A percentile compares a stretch with the other conserved stretches of the same genome.
These are phyloP conservation scores for Notodonta dromedarius DNA, from an alignment of 2,888 invertebrate genomes.

Conservation along the genomic window DNA sequence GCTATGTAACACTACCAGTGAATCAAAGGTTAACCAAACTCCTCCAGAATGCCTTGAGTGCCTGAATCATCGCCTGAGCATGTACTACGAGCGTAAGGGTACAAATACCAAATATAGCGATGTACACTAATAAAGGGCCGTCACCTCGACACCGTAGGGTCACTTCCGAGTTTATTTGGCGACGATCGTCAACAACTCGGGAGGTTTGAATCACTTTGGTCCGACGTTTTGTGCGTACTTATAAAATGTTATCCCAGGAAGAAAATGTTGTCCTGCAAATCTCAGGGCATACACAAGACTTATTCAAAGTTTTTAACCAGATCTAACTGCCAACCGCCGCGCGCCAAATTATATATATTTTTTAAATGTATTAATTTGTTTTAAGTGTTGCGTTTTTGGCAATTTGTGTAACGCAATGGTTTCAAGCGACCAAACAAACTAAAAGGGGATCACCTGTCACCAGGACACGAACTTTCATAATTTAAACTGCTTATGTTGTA, in stretches of 20 bases:
- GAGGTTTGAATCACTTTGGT: constrained; percentile 12
- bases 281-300: too few species aligned
- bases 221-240: neutral
- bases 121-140: constrained; percentile 26
- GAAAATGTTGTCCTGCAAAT: too few species aligned
- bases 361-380: too few species aligned
- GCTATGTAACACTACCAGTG: neutral
- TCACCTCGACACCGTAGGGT: constrained; percentile 15
- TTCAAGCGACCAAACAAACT: too few species aligned
- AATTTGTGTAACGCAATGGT: too few species aligned
- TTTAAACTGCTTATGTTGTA: too few species aligned
- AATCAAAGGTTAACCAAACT: constrained; percentile 1
- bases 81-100: neutral
- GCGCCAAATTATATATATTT: too few species aligned
- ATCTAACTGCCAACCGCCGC: too few species aligned
- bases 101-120: constrained; percentile 27
- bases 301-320: too few species aligned
- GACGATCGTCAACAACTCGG: constrained; percentile 13
- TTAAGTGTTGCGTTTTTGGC: too few species aligned
- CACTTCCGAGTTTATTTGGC: constrained; percentile 24
- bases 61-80: neutral
- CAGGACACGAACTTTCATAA: too few species aligned
- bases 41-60: neutral
- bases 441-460: too few species aligned
- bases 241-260: neutral